Base-by-base conservation (phyloP, 1,140 invertebrate genomes). In the Dendroctonus ponderosae region DNA sequence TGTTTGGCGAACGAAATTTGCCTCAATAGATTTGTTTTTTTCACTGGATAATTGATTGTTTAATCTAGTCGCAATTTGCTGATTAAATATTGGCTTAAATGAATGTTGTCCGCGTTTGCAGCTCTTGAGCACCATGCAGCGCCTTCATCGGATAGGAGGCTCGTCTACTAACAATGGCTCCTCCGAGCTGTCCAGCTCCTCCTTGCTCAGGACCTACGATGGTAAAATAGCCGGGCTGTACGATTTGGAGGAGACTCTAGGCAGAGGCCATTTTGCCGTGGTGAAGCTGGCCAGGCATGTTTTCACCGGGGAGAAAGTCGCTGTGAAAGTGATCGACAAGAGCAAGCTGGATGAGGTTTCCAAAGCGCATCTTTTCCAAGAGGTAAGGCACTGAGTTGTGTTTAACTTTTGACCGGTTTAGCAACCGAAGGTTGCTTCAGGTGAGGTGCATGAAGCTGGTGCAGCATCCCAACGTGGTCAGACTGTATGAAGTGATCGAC, bases 261-360 rank as follows among this genome's bases (percentile, higher is more conserved):
- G 93, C 8, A 87, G 90, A 64, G 97, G 96, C 50, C 96, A 99
- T 84, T 99, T 98, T 86, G 97, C 97, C 62, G 96, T 99, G 53
- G 98, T 99, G 15, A 99, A 99, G 85, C 82, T 98, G 67, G 98
- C 98, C 7, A 84, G 93, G 69, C 98, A 99, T 86, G 97, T 99
- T 48, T 99, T 99, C 80, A 99, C 97, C 46, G 96, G 96, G n/a
- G 96, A 98, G 84, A 96, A 97, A 82, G 97, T 99, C 54, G 91
- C 91, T 53, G 91, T 92, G 44, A 92, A 93, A 85, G 91, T 99
- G 53, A 99, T 99, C 75, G 98, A 99, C 80, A 99, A 99, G 82
- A 94, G 89, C 60, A 97, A 97, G 81, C 82, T 99, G 72, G 97
- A 99, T 82, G 92, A 96, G 74, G 87, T 96, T 7, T 98, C 96